Conservation (phyloP, 1,140 invertebrate species). For the Maniola jurtina region DNA sequence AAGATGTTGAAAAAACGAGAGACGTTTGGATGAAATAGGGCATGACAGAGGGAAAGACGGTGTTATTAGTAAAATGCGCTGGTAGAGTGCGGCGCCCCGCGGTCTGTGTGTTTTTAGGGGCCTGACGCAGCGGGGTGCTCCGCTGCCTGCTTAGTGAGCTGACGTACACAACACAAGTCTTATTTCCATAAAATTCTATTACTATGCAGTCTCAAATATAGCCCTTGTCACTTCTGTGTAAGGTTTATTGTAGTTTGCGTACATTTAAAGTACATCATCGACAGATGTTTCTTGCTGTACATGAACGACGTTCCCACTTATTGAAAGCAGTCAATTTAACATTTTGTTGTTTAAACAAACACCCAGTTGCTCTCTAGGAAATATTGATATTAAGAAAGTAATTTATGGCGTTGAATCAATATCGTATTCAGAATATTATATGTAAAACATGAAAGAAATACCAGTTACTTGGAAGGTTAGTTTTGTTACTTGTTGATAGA, state of each 20-base stretch:
- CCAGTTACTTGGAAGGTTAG: constrained; percentile 11
- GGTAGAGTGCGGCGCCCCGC: constrained; percentile 74
- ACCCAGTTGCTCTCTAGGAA: constrained; percentile 44
- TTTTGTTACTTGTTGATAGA: constrained; percentile 19
- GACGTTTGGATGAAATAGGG: constrained; percentile 70
- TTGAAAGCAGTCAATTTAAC: constrained; percentile 72
- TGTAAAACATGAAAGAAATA: constrained; percentile 15
- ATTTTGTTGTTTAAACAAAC: constrained; percentile 73
- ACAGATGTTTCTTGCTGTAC: constrained; percentile 21
- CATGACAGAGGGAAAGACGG: constrained; percentile 73
- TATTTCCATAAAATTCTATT: constrained; percentile 3
- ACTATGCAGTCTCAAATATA: constrained; percentile 8
- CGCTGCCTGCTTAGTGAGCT: constrained; percentile 33
- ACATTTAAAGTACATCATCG: not conserved
- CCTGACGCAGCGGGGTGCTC: constrained; percentile 56
- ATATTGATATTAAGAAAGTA: constrained; percentile 56
- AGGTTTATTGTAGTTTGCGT: constrained; percentile 6
- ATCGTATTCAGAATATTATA: constrained; percentile 26
- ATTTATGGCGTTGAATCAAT: constrained; percentile 48
- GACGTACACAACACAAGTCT: constrained; percentile 14
- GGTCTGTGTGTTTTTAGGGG: constrained; percentile 78
- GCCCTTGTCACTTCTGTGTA: constrained; percentile 1
- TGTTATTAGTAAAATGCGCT: constrained; percentile 68
- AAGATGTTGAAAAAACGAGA: constrained; percentile 64
- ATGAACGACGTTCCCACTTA: constrained; percentile 53